Base-by-base conservation (phyloP, 1,140 invertebrate species). In the Oedothorax gibbosus region DNA sequence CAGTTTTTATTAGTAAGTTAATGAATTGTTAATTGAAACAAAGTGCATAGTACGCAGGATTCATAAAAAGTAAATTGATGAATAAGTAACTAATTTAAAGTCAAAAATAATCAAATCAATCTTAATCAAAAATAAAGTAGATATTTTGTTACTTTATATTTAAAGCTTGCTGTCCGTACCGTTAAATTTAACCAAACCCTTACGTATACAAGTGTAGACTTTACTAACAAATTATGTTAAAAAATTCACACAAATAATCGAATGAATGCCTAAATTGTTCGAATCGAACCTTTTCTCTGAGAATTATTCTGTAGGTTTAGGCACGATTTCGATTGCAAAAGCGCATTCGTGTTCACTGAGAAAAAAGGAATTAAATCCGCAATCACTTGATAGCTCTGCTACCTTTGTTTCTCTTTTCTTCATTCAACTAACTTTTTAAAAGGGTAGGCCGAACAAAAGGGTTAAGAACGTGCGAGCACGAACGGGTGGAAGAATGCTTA, bases 391-490 rank as follows among this genome's bases (percentile, higher is more conserved):
- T 79, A 68, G 62, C 56, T 68, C 51, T 35, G 7, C 35, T 50
- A 53, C 68, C 18, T 18, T 66, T 64, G 49, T 64, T 35, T 15
- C 62, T 76, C 49, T 50, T 50, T 64, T 77, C 56, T 64, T 64
- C 51, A 18, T 77, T 64, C 69, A 75, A 8, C 72, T 60, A 57
- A 75, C 72, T 75, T 75, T 60, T 65, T 50, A 21, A 56, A 57
- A 21, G 69, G 80, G 66, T 4, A 71, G 56, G 66, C 66, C 12
- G 79, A 81, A 81, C 79, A 81, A 82, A 82, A 73, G 69, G 69
- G 68, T 82, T 82, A 64, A 71, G 69, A 82, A 82, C 80, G 80
- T 82, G 80, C 54, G n/a, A 65, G 68, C 20, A 81, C 50, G 79
- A 72, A 51, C 35, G 20, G 20, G 20, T 15, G 66, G 51, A 15